Base-by-base conservation (phyloP, 1,140 invertebrate genomes). In the Drosophila burlai region DNA sequence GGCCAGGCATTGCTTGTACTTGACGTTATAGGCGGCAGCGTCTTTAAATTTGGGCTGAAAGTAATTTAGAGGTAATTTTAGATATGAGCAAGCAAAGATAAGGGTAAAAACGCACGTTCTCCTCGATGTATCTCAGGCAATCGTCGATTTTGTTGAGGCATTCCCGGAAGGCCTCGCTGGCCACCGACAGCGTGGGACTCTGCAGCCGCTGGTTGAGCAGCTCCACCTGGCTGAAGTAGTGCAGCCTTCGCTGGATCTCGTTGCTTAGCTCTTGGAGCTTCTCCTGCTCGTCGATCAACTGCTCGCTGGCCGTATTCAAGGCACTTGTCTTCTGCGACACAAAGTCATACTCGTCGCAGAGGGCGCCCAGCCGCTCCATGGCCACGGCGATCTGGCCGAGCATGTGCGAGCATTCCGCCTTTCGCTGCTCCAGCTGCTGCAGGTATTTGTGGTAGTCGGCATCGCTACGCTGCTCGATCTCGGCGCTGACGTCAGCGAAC, bases 281-380 rank as follows among this genome's bases (percentile, higher is more conserved):
- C 57, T 95, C 96, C 94, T 99, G 97, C 93, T 99, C 97, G 5
- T 96, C 95, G 43, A 98, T 95, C 11, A 99, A 93, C 90, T 98
- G 96, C 90, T 98, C 97, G 93, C 98, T 99, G 47, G 97, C 97
- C 71, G 95, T 95, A 92, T 99, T 97, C 4, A 99, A 93, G 5
- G 97, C 96, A 91, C 97, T 98, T 3, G 98, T 99, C 94, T 98
- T 99, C 62, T 96, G 95, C 3, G 97, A 97, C 2, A 98, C 98
- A 82, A 96, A 95, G 62, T 96, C 94, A 91, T 98, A 98, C 87
- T 98, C 96, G 64, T 95, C 94, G 46, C 95, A 95, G 1, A 99
- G 92, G 26, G 95, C 94, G 15, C 95, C 93, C 45, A 99, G 94
- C 69, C 97, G 95, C 16, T 95, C 94, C 71, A 98, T 94, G 16